phyloP scores from a whole-genome alignment of 2,888 invertebrate species.

The Panopea generosa region DNA sequence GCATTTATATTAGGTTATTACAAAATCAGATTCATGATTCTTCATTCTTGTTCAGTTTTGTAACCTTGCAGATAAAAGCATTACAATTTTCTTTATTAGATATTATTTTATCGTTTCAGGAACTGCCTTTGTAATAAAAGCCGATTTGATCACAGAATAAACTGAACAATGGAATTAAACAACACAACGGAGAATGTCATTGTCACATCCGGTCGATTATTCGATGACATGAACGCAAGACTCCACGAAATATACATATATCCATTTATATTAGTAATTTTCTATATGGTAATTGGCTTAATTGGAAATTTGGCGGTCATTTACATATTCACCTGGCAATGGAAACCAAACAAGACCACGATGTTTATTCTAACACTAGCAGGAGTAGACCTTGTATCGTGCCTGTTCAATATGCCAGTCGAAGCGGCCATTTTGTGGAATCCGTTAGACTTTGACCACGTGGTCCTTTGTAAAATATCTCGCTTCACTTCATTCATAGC shows the following conservation, averaged over 20 bases:
- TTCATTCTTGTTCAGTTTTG: too few species aligned
- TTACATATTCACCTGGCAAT: slow-evolving; percentile 56
- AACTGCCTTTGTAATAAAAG: too few species aligned
- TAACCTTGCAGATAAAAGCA: too few species aligned
- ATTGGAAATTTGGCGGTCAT: slow-evolving; percentile 58
- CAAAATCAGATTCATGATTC: too few species aligned
- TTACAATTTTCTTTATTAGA: too few species aligned
- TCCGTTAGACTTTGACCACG: slow-evolving; percentile 54
- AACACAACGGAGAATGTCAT: not conserved
- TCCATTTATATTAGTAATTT: slow-evolving; percentile 53
- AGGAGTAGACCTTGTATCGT: slow-evolving; percentile 59
- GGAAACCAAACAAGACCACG: slow-evolving; percentile 57
- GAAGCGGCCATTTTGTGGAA: slow-evolving; percentile 58
- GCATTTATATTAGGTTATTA: too few species aligned
- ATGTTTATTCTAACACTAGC: slow-evolving; percentile 62
- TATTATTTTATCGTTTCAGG: too few species aligned
- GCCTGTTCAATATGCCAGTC: slow-evolving; percentile 62
- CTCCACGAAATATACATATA: slow-evolving; percentile 47
- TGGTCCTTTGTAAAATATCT: slow-evolving; percentile 61
- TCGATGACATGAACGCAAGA: slow-evolving; percentile 22
- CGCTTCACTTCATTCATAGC: slow-evolving; percentile 54
- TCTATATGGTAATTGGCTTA: slow-evolving; percentile 55
- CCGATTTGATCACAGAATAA: too few species aligned
- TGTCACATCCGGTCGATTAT: slow-evolving; percentile 30
- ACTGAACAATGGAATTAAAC: too few species aligned